Base-by-base conservation (phyloP, 2,113 vertebrate species). In the Glaucomys volans region DNA sequence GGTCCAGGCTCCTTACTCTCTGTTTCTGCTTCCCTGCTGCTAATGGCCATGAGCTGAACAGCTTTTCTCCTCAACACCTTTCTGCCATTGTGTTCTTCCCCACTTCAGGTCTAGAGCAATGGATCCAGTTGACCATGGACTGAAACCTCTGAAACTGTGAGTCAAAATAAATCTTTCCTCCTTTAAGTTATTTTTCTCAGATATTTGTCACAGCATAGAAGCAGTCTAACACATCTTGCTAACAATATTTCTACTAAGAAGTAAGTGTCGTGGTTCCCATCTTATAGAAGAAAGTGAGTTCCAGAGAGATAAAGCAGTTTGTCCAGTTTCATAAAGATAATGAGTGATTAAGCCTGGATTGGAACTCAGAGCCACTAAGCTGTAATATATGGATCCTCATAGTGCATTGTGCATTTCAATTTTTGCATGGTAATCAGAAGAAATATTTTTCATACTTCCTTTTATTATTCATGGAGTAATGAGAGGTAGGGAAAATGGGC, bases 231-330 rank as follows among this genome's bases (percentile, higher is more conserved):
- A 17, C 16, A 42, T 80, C 42, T 84, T 67, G 40, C 37, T 47
- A 75, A 88, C 6, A 77, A n/a, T 77, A 52, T 28, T 79, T 57
- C 28, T 59, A 44, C 75, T 82, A 74, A 81, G 42, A 96, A 59
- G 57, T 32, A 28, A 30, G n/a, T 10, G n/a, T 87, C 18, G 8
- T 67, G 52, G 10, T 66, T 75, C 42, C 20, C n/a, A 79, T 83
- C 67, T 87, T 74, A 80, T 1, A 89, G 57, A 92, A 82, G 35
- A 95, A n/a, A 92, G 37, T 88, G 50, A 90, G 32, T 30, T 14
- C 10, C 30, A 84, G 79, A 79, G 14, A 74, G 37, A 90, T 72
- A 79, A 74, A 67, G 2, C 26, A 94, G 54, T 3, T 77, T 79
- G 4, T 4, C 17, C 8, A 79, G 42, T 8, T 32, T 85, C 66